Percentiles rank a stretch among this genome's conserved stretches.
Evolutionary conservation across 2,113 vertebrate genomes (phyloP).

Genomic region (Triplophysa siluroides): DNA sequence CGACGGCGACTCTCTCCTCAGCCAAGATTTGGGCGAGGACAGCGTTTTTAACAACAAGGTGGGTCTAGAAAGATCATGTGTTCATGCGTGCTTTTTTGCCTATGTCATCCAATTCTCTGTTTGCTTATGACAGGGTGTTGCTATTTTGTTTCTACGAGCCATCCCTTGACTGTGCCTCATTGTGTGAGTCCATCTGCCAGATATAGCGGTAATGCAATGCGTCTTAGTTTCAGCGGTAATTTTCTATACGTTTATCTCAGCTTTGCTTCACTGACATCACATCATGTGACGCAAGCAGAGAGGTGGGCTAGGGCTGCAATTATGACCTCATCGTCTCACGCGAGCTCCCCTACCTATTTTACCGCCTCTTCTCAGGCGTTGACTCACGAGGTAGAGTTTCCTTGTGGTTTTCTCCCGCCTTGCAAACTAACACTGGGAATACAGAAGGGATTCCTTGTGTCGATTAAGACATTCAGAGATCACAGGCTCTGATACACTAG

Average conservation of each 20-base stretch:
- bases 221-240: not conserved
- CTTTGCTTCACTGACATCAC: not conserved
- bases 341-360: not conserved
- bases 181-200: not conserved
- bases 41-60: slow-evolving; percentile 43
- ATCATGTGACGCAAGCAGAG: slow-evolving; percentile 22
- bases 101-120: not conserved
- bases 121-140: slow-evolving; percentile 1
- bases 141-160: slow-evolving; percentile 17
- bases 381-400: not conserved
- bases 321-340: slow-evolving; percentile 28
- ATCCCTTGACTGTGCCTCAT: not conserved
- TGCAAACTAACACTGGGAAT: not conserved
- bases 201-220: slow-evolving; percentile 28
- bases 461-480: too few relatives aligned
- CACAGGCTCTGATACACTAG: too few relatives aligned
- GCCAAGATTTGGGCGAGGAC: slow-evolving; percentile 52
- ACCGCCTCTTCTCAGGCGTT: not conserved
- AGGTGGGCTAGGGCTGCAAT: not conserved
- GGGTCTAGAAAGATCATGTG: not conserved
- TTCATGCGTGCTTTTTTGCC: not conserved
- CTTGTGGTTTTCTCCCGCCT: not conserved
- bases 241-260: not conserved
- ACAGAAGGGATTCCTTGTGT: not conserved
- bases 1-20: slow-evolving; percentile 53